These are phyloP conservation scores for Babylonia areolata DNA, from an alignment of 1,140 invertebrate species.

Conservation along the genomic window DNA sequence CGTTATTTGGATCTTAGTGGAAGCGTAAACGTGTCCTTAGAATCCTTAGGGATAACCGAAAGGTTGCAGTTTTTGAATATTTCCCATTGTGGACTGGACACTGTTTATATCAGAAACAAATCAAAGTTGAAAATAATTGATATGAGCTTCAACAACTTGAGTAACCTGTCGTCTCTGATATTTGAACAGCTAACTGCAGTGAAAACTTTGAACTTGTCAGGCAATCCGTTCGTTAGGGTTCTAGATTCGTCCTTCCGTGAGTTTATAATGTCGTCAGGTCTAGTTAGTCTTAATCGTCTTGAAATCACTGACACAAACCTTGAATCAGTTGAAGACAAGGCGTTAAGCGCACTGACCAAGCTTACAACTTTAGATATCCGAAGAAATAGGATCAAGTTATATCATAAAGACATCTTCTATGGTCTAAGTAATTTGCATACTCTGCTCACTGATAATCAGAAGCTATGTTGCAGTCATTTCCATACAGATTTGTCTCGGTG, in stretches of 20 bases:
- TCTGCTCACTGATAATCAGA: conserved; percentile 43
- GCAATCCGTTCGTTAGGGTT: neutral
- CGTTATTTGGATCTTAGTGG: conserved; percentile 24
- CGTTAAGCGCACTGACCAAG: conserved; percentile 4
- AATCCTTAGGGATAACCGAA: neutral
- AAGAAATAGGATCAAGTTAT: conserved; percentile 33
- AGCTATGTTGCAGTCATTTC: conserved; percentile 49
- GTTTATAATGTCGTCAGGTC: conserved; percentile 33
- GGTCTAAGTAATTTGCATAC: conserved; percentile 36
- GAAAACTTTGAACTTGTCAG: neutral
- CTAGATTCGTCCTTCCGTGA: neutral
- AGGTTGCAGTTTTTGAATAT: neutral
- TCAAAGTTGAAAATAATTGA: conserved; percentile 24
- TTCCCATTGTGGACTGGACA: conserved; percentile 21
- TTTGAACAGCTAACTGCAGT: neutral
- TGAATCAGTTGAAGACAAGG: conserved; percentile 10
- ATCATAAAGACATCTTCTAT: conserved; percentile 39
- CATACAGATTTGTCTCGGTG: conserved; percentile 42
- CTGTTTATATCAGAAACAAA: neutral
- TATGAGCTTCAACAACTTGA: conserved; percentile 10
- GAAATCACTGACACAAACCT: conserved; percentile 22
- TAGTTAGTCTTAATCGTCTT: conserved; percentile 34
- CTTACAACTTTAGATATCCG: conserved; percentile 37
- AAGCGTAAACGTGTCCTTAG: neutral
- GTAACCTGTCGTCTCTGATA: neutral